These are phyloP conservation scores for Eulacestoma nigropectus DNA, from an alignment of 2,113 vertebrate genomes.

Conservation along the genomic window DNA sequence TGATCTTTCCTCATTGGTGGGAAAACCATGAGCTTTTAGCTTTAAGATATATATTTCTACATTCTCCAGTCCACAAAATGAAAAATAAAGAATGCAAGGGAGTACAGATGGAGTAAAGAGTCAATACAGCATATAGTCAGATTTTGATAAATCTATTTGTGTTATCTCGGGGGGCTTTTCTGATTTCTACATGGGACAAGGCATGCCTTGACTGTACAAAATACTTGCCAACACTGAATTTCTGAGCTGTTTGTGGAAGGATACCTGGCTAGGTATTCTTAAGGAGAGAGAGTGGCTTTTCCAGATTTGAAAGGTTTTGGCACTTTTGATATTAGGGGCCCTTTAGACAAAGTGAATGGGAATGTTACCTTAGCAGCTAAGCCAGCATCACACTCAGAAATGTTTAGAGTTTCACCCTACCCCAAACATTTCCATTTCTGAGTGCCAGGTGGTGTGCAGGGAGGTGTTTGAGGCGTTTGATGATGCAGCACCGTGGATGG, in stretches of 20 bases:
- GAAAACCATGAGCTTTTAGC: not conserved
- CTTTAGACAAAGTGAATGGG: not conserved
- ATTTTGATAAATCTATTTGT: not conserved
- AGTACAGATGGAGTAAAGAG: not conserved
- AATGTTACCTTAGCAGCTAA: not conserved
- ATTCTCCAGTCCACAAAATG: not conserved
- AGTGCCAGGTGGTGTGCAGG: not conserved
- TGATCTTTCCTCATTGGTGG: not conserved
- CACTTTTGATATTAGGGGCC: not conserved
- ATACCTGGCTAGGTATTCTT: not conserved
- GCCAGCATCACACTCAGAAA: not conserved
- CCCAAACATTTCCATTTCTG: not conserved
- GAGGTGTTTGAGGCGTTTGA: not conserved
- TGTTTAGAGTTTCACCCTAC: not conserved
- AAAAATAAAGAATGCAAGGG: not conserved
- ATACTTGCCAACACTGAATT: not conserved
- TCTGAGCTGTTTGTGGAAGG: not conserved
- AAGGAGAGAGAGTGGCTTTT: not conserved
- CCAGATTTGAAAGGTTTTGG: not conserved
- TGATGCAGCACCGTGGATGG: fast-evolving
- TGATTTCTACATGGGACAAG: not conserved
- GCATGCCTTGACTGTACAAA: not conserved
- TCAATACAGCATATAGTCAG: not conserved
- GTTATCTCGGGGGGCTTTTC: not conserved
- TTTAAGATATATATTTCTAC: not conserved